Conservation (phyloP, 1,140 invertebrate species). For the Steinernema feltiae region DNA sequence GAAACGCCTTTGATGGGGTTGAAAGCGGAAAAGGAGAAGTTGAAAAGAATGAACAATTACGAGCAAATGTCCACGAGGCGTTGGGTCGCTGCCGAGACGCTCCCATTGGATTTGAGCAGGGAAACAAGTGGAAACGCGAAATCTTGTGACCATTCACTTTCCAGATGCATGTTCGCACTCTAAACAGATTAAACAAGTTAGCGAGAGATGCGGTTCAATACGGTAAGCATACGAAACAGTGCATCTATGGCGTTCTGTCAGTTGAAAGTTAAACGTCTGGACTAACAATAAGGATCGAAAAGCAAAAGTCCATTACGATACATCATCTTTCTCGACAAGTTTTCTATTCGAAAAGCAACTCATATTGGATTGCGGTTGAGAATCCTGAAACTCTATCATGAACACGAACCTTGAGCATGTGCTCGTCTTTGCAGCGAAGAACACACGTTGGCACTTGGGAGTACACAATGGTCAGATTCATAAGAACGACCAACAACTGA, state of each 20-base stretch:
- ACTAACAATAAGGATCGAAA: too few species aligned
- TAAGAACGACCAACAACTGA: neutral
- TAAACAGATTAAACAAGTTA: neutral
- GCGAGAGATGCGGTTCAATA: too few species aligned
- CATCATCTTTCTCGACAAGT: too few species aligned
- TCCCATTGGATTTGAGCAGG: conserved; percentile 2
- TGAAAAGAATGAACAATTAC: conserved; percentile 9
- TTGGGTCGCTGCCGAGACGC: conserved; percentile 10
- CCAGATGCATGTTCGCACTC: conserved; percentile 11
- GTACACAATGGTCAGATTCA: neutral
- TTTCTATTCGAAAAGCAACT: too few species aligned
- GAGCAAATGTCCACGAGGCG: conserved; percentile 10
- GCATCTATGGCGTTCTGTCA: too few species aligned
- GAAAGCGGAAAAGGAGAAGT: neutral
- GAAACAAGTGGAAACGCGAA: conserved; percentile 1
- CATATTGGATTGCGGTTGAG: too few species aligned
- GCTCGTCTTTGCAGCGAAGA: neutral
- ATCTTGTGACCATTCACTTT: conserved; percentile 2
- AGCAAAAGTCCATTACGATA: too few species aligned
- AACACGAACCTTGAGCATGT: neutral
- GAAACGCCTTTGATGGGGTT: neutral
- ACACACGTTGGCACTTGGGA: neutral
- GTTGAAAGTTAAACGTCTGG: too few species aligned
- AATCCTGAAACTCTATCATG: too few species aligned
- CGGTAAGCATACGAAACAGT: too few species aligned